phyloP scores from a whole-genome alignment of 2,113 vertebrate species.

The Cinclus cinclus region DNA sequence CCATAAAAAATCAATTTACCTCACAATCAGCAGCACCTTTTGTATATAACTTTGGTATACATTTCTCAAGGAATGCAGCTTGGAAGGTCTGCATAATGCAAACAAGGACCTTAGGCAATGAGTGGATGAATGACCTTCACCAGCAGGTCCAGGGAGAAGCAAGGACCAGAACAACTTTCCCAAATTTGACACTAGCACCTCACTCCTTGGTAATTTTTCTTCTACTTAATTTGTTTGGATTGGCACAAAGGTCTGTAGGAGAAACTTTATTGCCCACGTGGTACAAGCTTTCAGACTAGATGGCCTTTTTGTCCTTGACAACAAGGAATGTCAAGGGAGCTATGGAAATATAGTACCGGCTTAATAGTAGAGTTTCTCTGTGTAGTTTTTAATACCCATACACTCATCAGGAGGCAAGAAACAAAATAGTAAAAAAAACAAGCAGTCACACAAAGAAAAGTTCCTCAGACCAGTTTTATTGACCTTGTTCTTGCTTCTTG shows the following conservation, averaged over 20 bases:
- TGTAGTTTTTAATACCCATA: neutral
- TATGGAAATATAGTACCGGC: neutral
- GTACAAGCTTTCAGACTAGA: neutral
- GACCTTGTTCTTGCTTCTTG: neutral
- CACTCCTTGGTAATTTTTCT: neutral
- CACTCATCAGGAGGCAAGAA: neutral
- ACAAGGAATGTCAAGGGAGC: neutral
- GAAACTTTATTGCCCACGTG: neutral
- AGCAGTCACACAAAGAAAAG: neutral
- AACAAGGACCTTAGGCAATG: neutral
- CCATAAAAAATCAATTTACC: conserved; percentile 17
- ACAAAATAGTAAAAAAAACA: neutral
- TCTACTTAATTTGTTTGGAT: neutral
- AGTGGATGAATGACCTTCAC: neutral
- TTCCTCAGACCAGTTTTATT: neutral
- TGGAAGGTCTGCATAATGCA: neutral
- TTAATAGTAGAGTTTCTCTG: neutral
- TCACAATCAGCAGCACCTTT: neutral
- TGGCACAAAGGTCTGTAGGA: neutral
- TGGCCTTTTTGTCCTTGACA: neutral
- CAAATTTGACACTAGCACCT: neutral
- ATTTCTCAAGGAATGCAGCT: neutral
- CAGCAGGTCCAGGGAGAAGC: neutral
- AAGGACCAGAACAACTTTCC: neutral
- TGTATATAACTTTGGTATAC: neutral